Percentiles rank a stretch among this genome's conserved stretches.
Conservation (phyloP, 2,113 vertebrate genomes). For the Hypomesus transpacificus region DNA sequence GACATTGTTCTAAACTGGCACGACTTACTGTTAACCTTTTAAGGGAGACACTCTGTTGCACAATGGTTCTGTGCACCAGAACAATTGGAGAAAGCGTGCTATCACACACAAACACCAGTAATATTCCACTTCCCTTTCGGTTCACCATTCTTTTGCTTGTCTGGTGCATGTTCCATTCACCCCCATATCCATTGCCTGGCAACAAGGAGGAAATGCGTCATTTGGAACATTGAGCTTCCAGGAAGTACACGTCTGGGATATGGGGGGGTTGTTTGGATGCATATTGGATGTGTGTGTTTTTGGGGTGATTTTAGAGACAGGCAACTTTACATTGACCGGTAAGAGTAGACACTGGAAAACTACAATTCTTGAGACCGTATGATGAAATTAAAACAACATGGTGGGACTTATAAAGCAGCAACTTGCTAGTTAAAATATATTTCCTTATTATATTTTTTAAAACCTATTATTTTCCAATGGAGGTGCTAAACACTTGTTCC, state of each 20-base stretch:
- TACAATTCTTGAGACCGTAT: background rate
- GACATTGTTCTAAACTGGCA: background rate
- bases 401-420: too few species aligned
- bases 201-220: conserved; percentile 64
- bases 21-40: background rate
- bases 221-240: conserved; percentile 56
- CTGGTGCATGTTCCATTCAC: conserved; percentile 44
- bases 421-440: too few species aligned
- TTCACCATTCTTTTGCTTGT: conserved; percentile 61
- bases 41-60: conserved; percentile 16
- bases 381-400: background rate
- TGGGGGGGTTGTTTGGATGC: conserved; percentile 8
- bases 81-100: conserved; percentile 34
- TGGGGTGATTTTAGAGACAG: background rate
- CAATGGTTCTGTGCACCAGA: background rate
- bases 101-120: conserved; percentile 30
- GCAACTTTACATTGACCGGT: background rate
- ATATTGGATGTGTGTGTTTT: conserved; percentile 9
- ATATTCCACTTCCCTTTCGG: conserved; percentile 36
- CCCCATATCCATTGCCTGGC: conserved; percentile 50
- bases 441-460: too few species aligned
- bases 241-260: conserved; percentile 35
- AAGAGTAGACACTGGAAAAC: background rate
- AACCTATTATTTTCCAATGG: conserved; percentile 16
- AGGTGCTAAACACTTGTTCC: conserved; percentile 18